These are phyloP conservation scores for Champsocephalus gunnari DNA, from an alignment of 2,797 vertebrate genomes.

Conservation along the genomic window DNA sequence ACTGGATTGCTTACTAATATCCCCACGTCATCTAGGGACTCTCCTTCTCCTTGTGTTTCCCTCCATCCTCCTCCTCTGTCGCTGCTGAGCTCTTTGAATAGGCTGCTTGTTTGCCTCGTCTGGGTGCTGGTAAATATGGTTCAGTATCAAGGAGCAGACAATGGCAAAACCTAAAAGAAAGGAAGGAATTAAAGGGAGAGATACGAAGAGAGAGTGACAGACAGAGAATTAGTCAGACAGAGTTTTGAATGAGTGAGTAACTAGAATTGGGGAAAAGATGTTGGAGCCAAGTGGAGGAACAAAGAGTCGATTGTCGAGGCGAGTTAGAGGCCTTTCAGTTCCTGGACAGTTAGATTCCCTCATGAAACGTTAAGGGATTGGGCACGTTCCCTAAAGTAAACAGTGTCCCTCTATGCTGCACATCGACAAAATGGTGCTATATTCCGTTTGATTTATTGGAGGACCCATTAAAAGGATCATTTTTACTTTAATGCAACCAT, in stretches of 20 bases:
- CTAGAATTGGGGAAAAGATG: conserved; percentile 68
- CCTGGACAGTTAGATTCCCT: conserved; percentile 51
- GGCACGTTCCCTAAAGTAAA: neutral
- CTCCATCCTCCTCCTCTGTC: conserved; percentile 21
- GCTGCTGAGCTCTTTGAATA: conserved; percentile 56
- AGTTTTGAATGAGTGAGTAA: conserved; percentile 70
- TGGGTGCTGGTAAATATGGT: conserved; percentile 69
- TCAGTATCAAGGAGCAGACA: conserved; percentile 52
- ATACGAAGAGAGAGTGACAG: conserved; percentile 36
- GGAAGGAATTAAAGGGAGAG: conserved; percentile 1
- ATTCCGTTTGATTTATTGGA: neutral
- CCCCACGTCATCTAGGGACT: conserved; percentile 49
- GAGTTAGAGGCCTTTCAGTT: conserved; percentile 47
- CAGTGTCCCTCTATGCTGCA: conserved; percentile 7
- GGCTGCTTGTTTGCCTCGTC: conserved; percentile 57
- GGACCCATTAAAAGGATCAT: neutral
- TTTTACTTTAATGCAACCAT: too few species aligned
- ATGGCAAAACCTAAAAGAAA: conserved; percentile 47
- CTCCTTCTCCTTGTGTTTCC: conserved; percentile 23
- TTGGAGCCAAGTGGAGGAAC: conserved; percentile 70
- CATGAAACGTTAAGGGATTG: conserved; percentile 32
- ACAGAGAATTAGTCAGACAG: conserved; percentile 38
- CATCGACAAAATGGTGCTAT: neutral
- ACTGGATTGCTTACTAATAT: conserved; percentile 40
- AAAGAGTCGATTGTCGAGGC: conserved; percentile 62